phyloP scores from a whole-genome alignment of 1,140 invertebrate genomes.

The Ectropis grisescens region DNA sequence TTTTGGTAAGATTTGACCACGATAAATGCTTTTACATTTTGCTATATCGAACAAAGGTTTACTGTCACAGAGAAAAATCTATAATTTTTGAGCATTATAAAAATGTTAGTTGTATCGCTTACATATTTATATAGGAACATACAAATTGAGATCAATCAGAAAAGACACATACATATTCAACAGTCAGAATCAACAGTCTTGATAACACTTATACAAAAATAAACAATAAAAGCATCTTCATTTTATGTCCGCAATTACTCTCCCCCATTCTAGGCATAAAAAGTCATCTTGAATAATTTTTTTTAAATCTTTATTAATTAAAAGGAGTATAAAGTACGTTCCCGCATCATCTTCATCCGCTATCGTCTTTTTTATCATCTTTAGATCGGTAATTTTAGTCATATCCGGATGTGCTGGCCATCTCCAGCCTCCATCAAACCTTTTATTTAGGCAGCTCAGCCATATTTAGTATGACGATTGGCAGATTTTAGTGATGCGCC shows the following conservation, averaged over 20 bases:
- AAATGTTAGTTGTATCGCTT: neutral
- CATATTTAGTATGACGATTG: neutral
- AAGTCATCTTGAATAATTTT: slow-evolving; percentile 1
- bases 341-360: neutral
- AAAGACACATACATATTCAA: slow-evolving; percentile 1
- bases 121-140: neutral
- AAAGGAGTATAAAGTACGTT: neutral
- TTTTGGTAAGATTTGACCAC: slow-evolving; percentile 1
- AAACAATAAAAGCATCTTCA: neutral
- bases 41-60: neutral
- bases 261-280: slow-evolving; percentile 1
- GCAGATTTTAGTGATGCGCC: slow-evolving; percentile 1
- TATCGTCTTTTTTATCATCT: slow-evolving; percentile 1
- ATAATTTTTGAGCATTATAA: neutral
- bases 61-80: slow-evolving; percentile 1
- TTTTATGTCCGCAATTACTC: slow-evolving; percentile 1
- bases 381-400: slow-evolving; percentile 1
- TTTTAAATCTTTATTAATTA: too few species aligned
- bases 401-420: slow-evolving; percentile 1
- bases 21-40: neutral
- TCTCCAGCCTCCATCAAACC: slow-evolving; percentile 1
- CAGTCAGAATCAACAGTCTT: slow-evolving; percentile 1
- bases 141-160: slow-evolving; percentile 1
- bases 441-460: slow-evolving; percentile 1
- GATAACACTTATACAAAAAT: neutral